phyloP scores from a whole-genome alignment of 2,113 vertebrate genomes.

The Motacilla alba region DNA sequence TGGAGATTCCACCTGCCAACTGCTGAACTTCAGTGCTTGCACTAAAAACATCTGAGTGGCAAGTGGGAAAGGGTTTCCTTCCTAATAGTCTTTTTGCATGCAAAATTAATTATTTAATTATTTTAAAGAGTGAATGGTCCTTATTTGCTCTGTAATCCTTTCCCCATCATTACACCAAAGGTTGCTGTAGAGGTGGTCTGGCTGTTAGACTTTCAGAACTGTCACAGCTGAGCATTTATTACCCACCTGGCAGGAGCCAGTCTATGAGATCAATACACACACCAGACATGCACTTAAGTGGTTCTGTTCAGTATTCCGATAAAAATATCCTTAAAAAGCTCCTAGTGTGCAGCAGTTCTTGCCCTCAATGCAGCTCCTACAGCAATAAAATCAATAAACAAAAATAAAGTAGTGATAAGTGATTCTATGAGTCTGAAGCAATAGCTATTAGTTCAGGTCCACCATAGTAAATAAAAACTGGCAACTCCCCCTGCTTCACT shows the following conservation, averaged over 20 bases:
- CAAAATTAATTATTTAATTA: slow-evolving; percentile 19
- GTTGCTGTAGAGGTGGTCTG: neutral
- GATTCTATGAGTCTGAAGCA: neutral
- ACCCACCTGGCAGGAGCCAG: neutral
- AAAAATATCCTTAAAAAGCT: neutral
- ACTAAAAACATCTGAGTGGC: neutral
- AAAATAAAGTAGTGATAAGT: neutral
- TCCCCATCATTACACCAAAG: neutral
- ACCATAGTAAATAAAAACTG: neutral
- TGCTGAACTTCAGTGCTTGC: neutral
- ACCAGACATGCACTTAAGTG: neutral
- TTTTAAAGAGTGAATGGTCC: neutral
- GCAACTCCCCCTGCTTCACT: neutral
- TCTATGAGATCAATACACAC: neutral
- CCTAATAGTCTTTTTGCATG: neutral
- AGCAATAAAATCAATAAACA: neutral
- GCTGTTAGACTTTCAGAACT: neutral
- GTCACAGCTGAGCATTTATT: neutral
- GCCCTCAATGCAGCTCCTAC: neutral
- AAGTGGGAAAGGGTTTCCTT: neutral
- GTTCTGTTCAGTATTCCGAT: neutral
- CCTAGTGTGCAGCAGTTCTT: neutral
- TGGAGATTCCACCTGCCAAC: neutral
- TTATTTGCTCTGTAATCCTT: neutral
- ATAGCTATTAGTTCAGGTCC: neutral